phyloP scores from a whole-genome alignment of 2,888 invertebrate genomes.

The Andrena praecox region DNA sequence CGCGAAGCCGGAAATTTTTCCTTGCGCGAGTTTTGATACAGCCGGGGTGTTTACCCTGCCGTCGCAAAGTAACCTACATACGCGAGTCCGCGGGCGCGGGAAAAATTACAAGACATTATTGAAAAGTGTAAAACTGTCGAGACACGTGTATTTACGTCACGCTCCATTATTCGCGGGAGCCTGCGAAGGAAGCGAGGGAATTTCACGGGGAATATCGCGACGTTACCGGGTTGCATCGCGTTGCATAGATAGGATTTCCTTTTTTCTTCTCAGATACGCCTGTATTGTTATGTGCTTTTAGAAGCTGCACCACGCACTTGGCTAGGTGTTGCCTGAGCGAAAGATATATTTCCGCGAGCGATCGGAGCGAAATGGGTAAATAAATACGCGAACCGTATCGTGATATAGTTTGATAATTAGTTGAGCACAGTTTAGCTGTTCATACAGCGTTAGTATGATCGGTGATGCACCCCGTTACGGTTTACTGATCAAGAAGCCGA shows the following conservation, averaged over 20 bases:
- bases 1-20: conserved; percentile 14
- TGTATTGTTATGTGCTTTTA: conserved; percentile 8
- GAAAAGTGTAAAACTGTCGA: not conserved
- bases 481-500: conserved; percentile 29
- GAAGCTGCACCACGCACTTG: not conserved
- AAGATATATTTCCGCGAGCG: too few species aligned
- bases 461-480: not conserved
- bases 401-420: conserved; percentile 8
- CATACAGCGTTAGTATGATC: not conserved
- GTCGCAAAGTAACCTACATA: conserved; percentile 9
- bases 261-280: not conserved
- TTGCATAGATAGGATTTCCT: not conserved
- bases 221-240: not conserved
- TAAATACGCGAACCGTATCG: not conserved
- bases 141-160: conserved; percentile 15
- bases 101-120: not conserved
- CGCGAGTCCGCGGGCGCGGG: not conserved
- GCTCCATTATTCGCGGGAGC: not conserved
- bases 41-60: not conserved
- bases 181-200: not conserved
- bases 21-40: not conserved
- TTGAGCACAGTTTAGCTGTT: not conserved
- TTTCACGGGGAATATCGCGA: not conserved
- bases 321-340: too few species aligned
- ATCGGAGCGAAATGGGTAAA: not conserved